Percentiles rank a stretch among this genome's conserved stretches.
These are phyloP conservation scores for Rhopilema esculentum DNA, from an alignment of 30 jellyfish, hydroid and myxozoan genomes.

Conservation along the genomic window DNA sequence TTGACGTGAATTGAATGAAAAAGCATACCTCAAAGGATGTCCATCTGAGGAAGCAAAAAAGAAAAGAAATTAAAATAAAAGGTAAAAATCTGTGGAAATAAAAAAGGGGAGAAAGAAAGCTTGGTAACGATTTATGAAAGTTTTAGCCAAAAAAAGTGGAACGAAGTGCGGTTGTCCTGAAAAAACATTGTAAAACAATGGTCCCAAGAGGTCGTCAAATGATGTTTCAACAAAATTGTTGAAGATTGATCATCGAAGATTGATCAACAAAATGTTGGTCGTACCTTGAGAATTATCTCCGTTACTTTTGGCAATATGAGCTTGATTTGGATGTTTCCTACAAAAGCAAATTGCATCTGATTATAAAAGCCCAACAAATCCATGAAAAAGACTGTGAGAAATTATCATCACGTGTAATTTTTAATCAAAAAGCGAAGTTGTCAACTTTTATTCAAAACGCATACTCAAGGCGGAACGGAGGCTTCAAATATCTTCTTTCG, in stretches of 20 bases:
- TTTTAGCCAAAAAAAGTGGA: too few relatives aligned
- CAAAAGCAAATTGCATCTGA: too few relatives aligned
- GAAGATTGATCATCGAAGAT: too few relatives aligned
- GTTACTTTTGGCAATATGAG: slow-evolving; percentile 64
- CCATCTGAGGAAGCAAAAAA: slow-evolving; percentile 44
- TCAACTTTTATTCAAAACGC: slow-evolving; percentile 13
- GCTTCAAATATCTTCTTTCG: slow-evolving; percentile 91
- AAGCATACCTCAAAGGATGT: slow-evolving; percentile 46
- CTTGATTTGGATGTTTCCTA: slow-evolving; percentile 75
- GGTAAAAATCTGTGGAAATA: too few relatives aligned
- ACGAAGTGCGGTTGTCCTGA: too few relatives aligned
- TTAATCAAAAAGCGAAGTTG: background rate
- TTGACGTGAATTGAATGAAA: too few relatives aligned
- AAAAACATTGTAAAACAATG: too few relatives aligned
- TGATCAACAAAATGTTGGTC: background rate
- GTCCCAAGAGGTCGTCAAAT: background rate
- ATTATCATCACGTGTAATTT: background rate
- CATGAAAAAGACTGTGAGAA: too few relatives aligned
- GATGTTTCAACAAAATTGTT: too few relatives aligned
- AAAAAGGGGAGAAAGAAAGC: too few relatives aligned
- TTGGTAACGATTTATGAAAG: too few relatives aligned
- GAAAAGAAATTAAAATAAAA: background rate
- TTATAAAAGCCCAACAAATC: too few relatives aligned
- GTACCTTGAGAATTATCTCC: slow-evolving; percentile 71
- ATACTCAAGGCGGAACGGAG: slow-evolving; percentile 93